Base-by-base conservation (phyloP, 2,113 vertebrate species). In the Aphelocoma coerulescens region DNA sequence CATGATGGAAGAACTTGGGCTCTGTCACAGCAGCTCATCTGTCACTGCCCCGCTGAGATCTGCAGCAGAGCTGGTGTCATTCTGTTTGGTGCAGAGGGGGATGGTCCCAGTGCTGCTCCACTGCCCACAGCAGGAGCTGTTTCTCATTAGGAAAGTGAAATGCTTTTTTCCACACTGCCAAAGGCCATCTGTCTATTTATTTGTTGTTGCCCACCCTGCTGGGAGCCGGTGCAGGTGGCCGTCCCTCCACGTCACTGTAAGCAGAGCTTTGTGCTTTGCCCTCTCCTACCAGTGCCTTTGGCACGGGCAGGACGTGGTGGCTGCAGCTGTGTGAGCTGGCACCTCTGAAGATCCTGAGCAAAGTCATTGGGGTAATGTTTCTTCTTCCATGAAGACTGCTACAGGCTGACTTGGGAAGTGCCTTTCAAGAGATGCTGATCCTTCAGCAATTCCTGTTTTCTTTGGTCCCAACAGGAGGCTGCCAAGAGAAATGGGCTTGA, bases 171-270 rank as follows among this genome's bases (percentile, higher is more conserved):
- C 18, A 13, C 0, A 0, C 46, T 75, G 73, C 72, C 85, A 58
- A 73, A 44, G 46, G 23, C 4, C 2, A 35, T 52, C 66, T 89
- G 81, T 28, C 61, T 61, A 5, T 19, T 77, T 75, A 15, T 24
- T 67, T 48, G 32, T n/a, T 33, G 57, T 6, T 39, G 62, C 17
- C 27, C 32, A 9, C 28, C 22, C 80, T 11, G n/a, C 46, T 41
- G 67, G 44, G 11, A 88, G 58, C 63, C 8, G 9, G 87, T 0
- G 0, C 28, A 28, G 57, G 52, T 52, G 67, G 44, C 61, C 37
- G 46, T 11, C 33, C 43, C 44, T 84, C 39, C 43, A 2, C 0
- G 0, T 10, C 35, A 20, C 44, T 0, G 0, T 14, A 14, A 48
- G n/a, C 1, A 3, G 20, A 69, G 49, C 48, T 80, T 15, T 19